Base-by-base conservation (phyloP, 2,113 vertebrate genomes). In the Oreochromis aureus region DNA sequence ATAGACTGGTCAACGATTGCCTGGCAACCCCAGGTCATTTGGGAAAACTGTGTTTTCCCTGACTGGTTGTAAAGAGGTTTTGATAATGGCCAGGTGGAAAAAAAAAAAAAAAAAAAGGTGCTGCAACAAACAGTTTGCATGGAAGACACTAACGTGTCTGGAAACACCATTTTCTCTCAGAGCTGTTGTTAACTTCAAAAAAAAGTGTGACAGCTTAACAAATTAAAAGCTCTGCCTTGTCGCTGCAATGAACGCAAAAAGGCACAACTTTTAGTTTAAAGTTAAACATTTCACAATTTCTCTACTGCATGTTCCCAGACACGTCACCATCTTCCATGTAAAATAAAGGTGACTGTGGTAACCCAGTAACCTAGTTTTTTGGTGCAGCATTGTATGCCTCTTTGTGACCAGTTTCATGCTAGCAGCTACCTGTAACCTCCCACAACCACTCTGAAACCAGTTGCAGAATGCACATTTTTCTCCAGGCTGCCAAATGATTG, bases 401-500 rank as follows among this genome's bases (percentile, higher is more conserved):
- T 73, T 73, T 10, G 22, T 10, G 15, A 73, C 13, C 69, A 46
- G 8, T 10, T 9, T 44, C 13, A 73, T 10, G 5, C 22, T 46
- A 73, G 69, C 22, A 22, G 41, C 22, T 46, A 39, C 39, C 39
- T 46, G 39, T 4, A 73, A 73, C 13, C 39, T 27, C 69, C 7
- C 69, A 16, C n/a, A 73, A 46, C 69, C 13, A 73, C 39, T 44
- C 6, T 9, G 7, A 24, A 46, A 73, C 39, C 39, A 16, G 39
- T 10, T 46, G 5, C 69, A 27, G 66, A 46, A 46, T 46, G 13
- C 39, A 73, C 2, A 44, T 71, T 44, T 71, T 16, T 0, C 12
- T 4, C 0, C 1, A 0, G 8, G 69, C 0, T 73, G 13, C 3
- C 41, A 76, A 3, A 30, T 76, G 4, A 46, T 16, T 48, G 22